These are phyloP conservation scores for Eucidaris tribuloides DNA, from an alignment of 35 echinoderm and acorn worm species.

Conservation along the genomic window DNA sequence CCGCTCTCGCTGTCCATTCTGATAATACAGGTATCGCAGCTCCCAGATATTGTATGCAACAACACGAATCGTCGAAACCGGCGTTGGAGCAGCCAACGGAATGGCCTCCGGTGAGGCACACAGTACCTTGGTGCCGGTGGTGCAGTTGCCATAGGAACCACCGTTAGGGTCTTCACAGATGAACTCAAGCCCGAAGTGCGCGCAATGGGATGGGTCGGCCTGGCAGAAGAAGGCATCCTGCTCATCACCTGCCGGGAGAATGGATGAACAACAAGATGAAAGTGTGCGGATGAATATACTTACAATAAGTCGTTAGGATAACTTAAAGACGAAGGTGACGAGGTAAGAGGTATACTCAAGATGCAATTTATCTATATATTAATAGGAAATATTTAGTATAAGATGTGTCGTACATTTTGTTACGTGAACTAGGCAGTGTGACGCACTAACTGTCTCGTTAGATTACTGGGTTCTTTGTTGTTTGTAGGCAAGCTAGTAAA, in stretches of 20 bases:
- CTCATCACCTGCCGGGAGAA: slow-evolving; percentile 54
- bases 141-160: slow-evolving; percentile 21
- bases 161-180: slow-evolving; percentile 39
- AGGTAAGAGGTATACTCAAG: too few relatives aligned
- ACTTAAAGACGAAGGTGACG: too few relatives aligned
- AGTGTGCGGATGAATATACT: too few relatives aligned
- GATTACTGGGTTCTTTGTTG: too few relatives aligned
- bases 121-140: slow-evolving; percentile 60
- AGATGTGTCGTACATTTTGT: too few relatives aligned
- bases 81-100: slow-evolving; percentile 26
- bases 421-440: too few relatives aligned
- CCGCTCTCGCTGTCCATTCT: slow-evolving; percentile 84
- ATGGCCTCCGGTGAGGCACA: slow-evolving; percentile 47
- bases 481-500: too few relatives aligned
- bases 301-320: too few relatives aligned
- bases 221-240: slow-evolving; percentile 60
- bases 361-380: too few relatives aligned
- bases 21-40: slow-evolving; percentile 76
- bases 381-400: too few relatives aligned
- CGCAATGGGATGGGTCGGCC: slow-evolving; percentile 54
- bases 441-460: too few relatives aligned
- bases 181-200: slow-evolving; percentile 68
- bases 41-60: slow-evolving; percentile 94
- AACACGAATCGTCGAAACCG: slow-evolving; percentile 55
- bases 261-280: slow-evolving; percentile 33